Conservation (phyloP, 2,797 vertebrate species). For the Rhynchotus rufescens region DNA sequence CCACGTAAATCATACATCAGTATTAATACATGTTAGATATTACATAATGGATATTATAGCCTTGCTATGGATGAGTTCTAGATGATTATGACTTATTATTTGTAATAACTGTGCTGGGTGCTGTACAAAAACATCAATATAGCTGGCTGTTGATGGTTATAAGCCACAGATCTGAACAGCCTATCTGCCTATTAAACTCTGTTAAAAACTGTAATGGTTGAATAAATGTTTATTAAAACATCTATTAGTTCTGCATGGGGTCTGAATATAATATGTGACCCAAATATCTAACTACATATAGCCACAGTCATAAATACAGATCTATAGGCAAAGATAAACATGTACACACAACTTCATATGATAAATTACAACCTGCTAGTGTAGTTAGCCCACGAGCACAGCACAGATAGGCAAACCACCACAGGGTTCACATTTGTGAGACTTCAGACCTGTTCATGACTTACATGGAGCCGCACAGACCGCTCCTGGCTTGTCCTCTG, state of each 20-base stretch:
- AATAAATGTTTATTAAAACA: constrained; percentile 26
- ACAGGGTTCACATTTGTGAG: neutral
- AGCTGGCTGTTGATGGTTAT: neutral
- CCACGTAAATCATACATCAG: neutral
- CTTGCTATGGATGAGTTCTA: neutral
- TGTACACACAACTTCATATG: neutral
- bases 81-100: constrained; percentile 1
- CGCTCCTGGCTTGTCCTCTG: neutral
- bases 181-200: constrained; percentile 9
- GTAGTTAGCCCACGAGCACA: neutral
- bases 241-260: neutral
- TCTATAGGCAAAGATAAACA: neutral
- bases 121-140: neutral
- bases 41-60: neutral
- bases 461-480: neutral
- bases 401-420: neutral
- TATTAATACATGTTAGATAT: neutral
- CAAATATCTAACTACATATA: neutral
- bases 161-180: neutral
- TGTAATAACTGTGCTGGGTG: neutral
- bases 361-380: neutral
- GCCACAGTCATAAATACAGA: neutral
- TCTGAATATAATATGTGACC: neutral
- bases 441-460: neutral
- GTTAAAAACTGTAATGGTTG: constrained; percentile 17